phyloP scores from a whole-genome alignment of 2,797 vertebrate species.

The Prionace glauca region DNA sequence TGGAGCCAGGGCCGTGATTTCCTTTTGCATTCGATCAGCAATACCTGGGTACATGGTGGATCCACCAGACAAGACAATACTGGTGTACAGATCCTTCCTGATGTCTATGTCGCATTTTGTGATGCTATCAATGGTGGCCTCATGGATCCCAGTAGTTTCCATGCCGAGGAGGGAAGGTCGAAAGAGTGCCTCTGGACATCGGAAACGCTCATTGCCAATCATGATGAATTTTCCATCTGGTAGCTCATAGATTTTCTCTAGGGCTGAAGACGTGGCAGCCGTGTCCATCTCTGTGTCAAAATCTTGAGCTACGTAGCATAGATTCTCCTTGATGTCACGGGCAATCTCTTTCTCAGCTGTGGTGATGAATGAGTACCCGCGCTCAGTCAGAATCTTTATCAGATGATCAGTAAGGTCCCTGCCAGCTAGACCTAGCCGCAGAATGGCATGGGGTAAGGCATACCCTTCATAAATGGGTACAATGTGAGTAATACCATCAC shows the following conservation, averaged over 20 bases:
- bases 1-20: neutral
- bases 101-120: neutral
- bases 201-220: neutral
- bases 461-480: neutral
- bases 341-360: neutral
- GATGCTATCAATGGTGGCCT: neutral
- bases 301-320: neutral
- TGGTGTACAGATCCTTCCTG: neutral
- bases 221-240: neutral
- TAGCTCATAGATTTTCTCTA: neutral
- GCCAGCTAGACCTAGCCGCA: neutral
- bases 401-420: neutral
- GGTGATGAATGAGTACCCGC: neutral
- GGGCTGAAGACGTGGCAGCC: neutral
- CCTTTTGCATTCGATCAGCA: neutral
- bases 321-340: neutral
- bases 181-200: neutral
- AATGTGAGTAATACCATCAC: neutral
- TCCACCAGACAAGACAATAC: neutral
- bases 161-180: neutral
- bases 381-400: neutral
- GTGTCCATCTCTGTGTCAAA: neutral
- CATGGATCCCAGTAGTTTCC: neutral
- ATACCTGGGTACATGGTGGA: neutral
- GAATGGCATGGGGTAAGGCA: constrained; percentile 1